phyloP scores from a whole-genome alignment of 2,797 vertebrate species.

The Girardinus metallicus region DNA sequence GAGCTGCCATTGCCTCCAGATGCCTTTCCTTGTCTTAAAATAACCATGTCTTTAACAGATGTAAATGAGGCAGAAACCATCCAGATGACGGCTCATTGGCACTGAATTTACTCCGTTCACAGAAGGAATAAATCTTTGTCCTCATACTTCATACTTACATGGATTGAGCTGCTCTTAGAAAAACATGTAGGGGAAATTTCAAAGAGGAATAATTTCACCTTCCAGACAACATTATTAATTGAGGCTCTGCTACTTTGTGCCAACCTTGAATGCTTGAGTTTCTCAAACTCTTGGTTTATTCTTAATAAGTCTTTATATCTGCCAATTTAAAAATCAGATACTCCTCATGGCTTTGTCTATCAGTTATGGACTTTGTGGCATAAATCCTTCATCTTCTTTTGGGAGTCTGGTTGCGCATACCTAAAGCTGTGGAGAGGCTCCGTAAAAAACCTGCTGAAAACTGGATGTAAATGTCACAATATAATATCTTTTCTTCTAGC shows the following conservation, averaged over 20 bases:
- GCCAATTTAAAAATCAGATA: neutral
- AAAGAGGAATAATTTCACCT: neutral
- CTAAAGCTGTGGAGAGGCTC: neutral
- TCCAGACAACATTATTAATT: neutral
- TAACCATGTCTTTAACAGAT: neutral
- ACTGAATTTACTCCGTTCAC: neutral
- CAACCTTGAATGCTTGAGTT: neutral
- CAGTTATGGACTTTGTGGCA: neutral
- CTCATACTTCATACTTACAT: neutral
- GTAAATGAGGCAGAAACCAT: neutral
- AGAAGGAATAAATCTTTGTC: neutral
- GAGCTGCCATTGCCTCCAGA: neutral
- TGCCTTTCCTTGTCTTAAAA: neutral
- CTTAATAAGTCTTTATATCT: neutral
- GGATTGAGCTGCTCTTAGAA: neutral
- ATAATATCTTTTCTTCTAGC: neutral
- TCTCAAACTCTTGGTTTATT: neutral
- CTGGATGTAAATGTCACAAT: neutral
- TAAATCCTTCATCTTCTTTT: neutral
- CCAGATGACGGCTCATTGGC: neutral
- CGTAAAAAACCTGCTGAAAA: neutral
- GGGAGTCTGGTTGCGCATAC: neutral
- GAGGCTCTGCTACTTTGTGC: neutral
- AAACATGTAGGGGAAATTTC: neutral
- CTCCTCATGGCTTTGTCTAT: neutral